Percentiles rank a stretch among this genome's conserved stretches.
phyloP scores from a whole-genome alignment of 2,888 invertebrate species.

The Auanema freiburgensis region DNA sequence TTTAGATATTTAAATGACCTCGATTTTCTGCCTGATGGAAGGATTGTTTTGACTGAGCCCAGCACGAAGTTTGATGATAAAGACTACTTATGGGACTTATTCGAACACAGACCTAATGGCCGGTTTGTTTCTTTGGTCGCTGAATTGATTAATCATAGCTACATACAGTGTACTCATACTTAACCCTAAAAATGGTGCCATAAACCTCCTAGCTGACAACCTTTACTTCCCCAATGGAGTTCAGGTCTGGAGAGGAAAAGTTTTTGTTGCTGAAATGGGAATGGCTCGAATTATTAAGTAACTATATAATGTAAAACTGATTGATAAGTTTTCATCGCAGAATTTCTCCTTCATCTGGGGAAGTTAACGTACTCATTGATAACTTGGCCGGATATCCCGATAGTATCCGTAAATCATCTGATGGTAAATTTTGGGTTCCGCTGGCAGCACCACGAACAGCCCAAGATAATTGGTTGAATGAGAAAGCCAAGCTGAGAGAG shows the following conservation, averaged over 20 bases:
- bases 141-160: no score
- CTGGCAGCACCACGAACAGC: slow-evolving; percentile 24
- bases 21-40: slow-evolving; percentile 44
- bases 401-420: slow-evolving; percentile 33
- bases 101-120: slow-evolving; percentile 50
- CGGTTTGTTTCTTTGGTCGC: slow-evolving; percentile 9
- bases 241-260: slow-evolving; percentile 31
- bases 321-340: slow-evolving; percentile 12
- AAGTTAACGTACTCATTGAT: slow-evolving; percentile 30
- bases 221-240: slow-evolving; percentile 50
- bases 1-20: slow-evolving; percentile 44
- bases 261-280: slow-evolving; percentile 44
- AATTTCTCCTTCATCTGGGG: slow-evolving; percentile 26
- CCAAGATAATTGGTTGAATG: slow-evolving; percentile 27
- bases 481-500: slow-evolving; percentile 29
- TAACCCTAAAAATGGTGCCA: slow-evolving; percentile 29
- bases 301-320: not conserved
- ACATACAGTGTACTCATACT: slow-evolving; percentile 30
- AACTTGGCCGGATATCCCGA: slow-evolving; percentile 50
- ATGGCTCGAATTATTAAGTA: slow-evolving; percentile 35
- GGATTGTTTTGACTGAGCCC: slow-evolving; percentile 43
- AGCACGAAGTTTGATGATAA: slow-evolving; percentile 42
- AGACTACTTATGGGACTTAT: slow-evolving; percentile 35
- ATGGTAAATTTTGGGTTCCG: slow-evolving; percentile 23
- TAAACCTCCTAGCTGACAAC: slow-evolving; percentile 29